Base-by-base conservation (phyloP, 2,888 invertebrate species). In the Meloe dianella region DNA sequence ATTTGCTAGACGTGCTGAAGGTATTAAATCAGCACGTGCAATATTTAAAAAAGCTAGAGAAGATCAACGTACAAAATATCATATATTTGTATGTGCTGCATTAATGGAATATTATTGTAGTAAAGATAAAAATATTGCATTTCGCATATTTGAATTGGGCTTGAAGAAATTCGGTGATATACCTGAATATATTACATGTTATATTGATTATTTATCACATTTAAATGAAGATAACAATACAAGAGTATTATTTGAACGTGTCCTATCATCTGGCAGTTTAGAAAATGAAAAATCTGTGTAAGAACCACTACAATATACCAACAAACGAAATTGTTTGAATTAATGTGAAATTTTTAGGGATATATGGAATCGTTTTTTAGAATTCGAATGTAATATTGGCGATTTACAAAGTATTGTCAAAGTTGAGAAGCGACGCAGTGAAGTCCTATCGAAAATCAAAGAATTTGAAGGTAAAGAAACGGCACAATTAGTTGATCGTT, bases 201-300 rank as follows among this genome's bases (percentile, higher is more conserved):
- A 98, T 80, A 95, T 99, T 68, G 98, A 99, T 83, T 99, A 98
- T 78, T 85, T 98, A 64, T 96, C 97, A 9, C 98, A 98, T 90
- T 86, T 99, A 51, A 99, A 99, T 83, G 98, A 99, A 90, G 99
- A 99, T 82, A 99, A 99, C 84, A 99, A 99, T 84, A 99, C 99
- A 0, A 87, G 99, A 61, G 99, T 99, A n/a, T 85, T 99, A 54
- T 99, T 98, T 85, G 99, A 99, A 83, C 86, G 98, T 17, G 97
- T 99, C 1, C 86, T 99, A 0, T 96, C 97, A 0, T 96, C 97
- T 0, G 96, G 96, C 57, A 94, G 93, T 68, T 85, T 99, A 57
- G 92, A 94, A 75, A 91, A 94, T 0, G 96, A 97, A 80, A 93
- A 95, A 83, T 96, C 97, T 4, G 93, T 96, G 85, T 91, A 88